Conservation (phyloP, 2,113 vertebrate species). For the Micromys minutus region DNA sequence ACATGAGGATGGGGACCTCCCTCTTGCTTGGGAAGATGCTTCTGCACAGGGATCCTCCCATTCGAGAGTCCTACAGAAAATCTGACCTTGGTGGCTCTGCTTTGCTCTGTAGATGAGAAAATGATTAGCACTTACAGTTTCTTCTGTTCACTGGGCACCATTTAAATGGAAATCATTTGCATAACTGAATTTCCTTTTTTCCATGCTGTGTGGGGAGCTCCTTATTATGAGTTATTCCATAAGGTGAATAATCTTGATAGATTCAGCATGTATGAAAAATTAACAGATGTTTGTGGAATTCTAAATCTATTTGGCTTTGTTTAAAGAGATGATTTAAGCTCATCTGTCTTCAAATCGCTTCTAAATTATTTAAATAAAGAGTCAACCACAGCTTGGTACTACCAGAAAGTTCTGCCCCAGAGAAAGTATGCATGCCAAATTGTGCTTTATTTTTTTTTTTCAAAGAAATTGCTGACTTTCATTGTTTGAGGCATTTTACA, state of each 20-base stretch:
- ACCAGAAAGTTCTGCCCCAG: conserved; percentile 48
- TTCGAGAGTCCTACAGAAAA: background rate
- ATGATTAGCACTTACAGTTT: conserved; percentile 51
- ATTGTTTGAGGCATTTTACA: conserved; percentile 58
- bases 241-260: conserved; percentile 79
- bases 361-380: conserved; percentile 73
- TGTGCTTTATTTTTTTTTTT: conserved; percentile 72
- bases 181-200: conserved; percentile 68
- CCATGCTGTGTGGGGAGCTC: background rate
- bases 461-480: conserved; percentile 60
- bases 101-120: conserved; percentile 36
- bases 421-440: conserved; percentile 28
- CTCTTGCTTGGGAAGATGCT: background rate
- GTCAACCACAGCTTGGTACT: conserved; percentile 49
- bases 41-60: background rate
- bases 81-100: background rate
- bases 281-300: conserved; percentile 77
- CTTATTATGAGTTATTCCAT: conserved; percentile 60
- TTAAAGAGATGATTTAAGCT: conserved; percentile 77
- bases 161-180: conserved; percentile 69
- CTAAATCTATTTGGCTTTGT: conserved; percentile 74
- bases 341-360: conserved; percentile 71
- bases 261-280: conserved; percentile 72
- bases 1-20: background rate
- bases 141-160: conserved; percentile 44